These are phyloP conservation scores for Threskiornis aethiopicus DNA, from an alignment of 2,797 vertebrate species.

Conservation along the genomic window DNA sequence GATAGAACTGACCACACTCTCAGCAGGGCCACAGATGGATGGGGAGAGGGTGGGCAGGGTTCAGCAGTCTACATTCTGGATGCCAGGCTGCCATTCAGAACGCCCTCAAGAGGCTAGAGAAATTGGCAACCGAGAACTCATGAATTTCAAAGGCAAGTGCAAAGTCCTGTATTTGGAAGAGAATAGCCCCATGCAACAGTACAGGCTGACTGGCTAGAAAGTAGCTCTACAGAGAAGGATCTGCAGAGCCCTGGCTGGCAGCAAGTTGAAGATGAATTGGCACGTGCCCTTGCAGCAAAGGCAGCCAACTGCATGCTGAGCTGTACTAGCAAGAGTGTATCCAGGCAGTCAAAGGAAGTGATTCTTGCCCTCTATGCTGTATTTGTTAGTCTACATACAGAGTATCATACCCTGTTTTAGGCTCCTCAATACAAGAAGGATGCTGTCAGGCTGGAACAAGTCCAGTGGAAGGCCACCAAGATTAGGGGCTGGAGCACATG, in stretches of 20 bases:
- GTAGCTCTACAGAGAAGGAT: not conserved
- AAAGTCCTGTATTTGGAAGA: not conserved
- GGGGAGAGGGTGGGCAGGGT: not conserved
- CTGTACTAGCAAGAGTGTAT: not conserved
- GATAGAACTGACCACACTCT: not conserved
- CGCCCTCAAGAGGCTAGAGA: not conserved
- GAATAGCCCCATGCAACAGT: accelerated
- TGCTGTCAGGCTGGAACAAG: not conserved
- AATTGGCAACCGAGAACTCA: not conserved
- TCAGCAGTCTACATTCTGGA: not conserved
- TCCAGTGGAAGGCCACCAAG: not conserved
- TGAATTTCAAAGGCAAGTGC: not conserved
- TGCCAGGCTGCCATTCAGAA: not conserved
- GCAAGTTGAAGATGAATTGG: not conserved
- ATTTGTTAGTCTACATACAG: not conserved
- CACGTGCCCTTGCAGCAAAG: not conserved
- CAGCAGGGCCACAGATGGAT: not conserved
- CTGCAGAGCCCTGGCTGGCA: not conserved
- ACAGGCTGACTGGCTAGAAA: not conserved
- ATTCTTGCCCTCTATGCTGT: not conserved
- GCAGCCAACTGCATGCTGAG: accelerated
- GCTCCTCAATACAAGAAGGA: not conserved
- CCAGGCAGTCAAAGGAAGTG: not conserved
- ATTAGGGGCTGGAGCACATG: not conserved
- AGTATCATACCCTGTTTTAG: not conserved